Evolutionary conservation across 2,113 vertebrate species (phyloP).

Genomic region (Hirundichthys speculiger): DNA sequence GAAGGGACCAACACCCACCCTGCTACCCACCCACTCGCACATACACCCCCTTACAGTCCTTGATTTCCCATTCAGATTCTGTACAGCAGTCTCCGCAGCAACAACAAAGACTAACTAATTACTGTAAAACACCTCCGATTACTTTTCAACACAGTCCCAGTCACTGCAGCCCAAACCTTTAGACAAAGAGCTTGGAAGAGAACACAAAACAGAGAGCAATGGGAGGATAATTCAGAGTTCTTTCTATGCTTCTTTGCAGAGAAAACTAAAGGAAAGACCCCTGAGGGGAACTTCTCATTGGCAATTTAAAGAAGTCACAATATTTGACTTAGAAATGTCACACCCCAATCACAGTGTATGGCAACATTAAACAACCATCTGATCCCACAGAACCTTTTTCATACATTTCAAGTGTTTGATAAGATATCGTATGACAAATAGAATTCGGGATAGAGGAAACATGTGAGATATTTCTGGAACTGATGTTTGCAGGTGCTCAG

Average conservation of each 20-base stretch:
- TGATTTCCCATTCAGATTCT: conserved; percentile 72
- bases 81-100: conserved; percentile 66
- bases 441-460: too few species aligned
- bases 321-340: conserved; percentile 47
- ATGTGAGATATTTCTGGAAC: too few species aligned
- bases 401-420: background rate
- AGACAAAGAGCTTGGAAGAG: conserved; percentile 60
- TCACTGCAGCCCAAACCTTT: conserved; percentile 39
- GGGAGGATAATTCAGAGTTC: conserved; percentile 40
- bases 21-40: conserved; percentile 62
- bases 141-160: conserved; percentile 76
- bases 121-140: conserved; percentile 83
- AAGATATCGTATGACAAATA: too few species aligned
- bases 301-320: conserved; percentile 58
- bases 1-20: conserved; percentile 76
- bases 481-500: too few species aligned
- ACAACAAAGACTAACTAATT: conserved; percentile 81
- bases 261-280: conserved; percentile 52
- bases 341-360: conserved; percentile 7
- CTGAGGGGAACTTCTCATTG: conserved; percentile 44
- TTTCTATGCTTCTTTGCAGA: conserved; percentile 50
- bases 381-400: background rate
- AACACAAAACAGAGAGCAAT: conserved; percentile 46
- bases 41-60: conserved; percentile 65
- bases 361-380: conserved; percentile 16